These are phyloP conservation scores for Gobio gobio DNA, from an alignment of 2,113 vertebrate species.

Conservation along the genomic window DNA sequence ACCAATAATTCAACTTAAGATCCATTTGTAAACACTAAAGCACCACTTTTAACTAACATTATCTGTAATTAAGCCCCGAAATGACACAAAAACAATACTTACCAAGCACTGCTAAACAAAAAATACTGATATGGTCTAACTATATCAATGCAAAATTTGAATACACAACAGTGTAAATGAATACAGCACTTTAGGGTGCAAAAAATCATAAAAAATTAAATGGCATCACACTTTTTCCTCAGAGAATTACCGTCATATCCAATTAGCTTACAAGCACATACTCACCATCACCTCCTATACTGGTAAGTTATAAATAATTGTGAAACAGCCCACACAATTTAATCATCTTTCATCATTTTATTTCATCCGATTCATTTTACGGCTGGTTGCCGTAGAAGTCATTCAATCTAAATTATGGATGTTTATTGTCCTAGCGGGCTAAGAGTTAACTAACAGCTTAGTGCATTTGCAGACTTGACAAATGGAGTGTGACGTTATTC, in stretches of 20 bases:
- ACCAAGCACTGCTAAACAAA: not conserved
- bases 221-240: constrained; percentile 1
- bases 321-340: not conserved
- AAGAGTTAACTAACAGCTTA: constrained; percentile 14
- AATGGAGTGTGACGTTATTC: constrained; percentile 39
- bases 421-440: constrained; percentile 1
- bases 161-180: not conserved
- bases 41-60: not conserved
- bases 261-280: not conserved
- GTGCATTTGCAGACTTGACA: constrained; percentile 36
- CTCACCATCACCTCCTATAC: not conserved
- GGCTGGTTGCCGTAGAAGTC: not conserved
- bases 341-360: constrained; percentile 6
- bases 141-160: not conserved
- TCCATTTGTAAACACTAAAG: not conserved
- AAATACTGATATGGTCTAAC: not conserved
- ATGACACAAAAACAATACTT: constrained; percentile 8
- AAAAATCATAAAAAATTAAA: not conserved
- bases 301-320: constrained; percentile 3
- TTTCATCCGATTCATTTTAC: not conserved
- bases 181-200: not conserved
- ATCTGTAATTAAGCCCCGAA: not conserved
- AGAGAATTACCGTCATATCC: not conserved
- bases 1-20: not conserved
- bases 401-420: not conserved